phyloP scores from a whole-genome alignment of 2,797 vertebrate species.

The Gambelia wislizenii region DNA sequence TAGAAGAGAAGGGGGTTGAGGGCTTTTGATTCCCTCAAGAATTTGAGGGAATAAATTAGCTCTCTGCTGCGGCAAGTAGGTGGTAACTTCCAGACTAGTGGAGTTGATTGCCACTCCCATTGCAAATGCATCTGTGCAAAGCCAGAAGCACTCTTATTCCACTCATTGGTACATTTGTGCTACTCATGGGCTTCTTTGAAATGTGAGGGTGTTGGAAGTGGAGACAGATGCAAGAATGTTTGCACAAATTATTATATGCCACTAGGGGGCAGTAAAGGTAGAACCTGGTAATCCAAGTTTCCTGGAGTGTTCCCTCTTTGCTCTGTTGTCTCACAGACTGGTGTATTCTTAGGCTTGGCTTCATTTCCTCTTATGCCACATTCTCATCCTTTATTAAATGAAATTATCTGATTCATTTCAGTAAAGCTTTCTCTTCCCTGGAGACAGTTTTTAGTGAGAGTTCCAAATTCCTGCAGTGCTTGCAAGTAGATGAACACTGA shows the following conservation, averaged over 20 bases:
- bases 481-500: too few relatives aligned
- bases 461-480: too few relatives aligned
- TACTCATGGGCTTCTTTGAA: not conserved
- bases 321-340: not conserved
- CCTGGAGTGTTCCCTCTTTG: not conserved
- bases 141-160: not conserved
- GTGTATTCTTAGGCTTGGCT: not conserved
- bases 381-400: not conserved
- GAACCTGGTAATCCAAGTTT: not conserved
- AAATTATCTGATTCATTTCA: too few relatives aligned
- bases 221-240: not conserved
- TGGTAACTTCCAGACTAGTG: not conserved
- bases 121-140: not conserved
- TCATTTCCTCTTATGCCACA: not conserved
- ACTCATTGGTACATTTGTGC: not conserved
- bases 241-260: not conserved
- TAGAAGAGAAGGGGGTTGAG: too few relatives aligned
- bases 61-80: not conserved
- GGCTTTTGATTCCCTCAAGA: not conserved
- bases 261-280: not conserved
- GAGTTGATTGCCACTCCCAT: too few relatives aligned
- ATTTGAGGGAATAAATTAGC: not conserved
- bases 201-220: too few relatives aligned
- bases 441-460: too few relatives aligned
- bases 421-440: too few relatives aligned